A percentile compares a stretch with the other conserved stretches of the same genome.
Conservation (phyloP, 2,113 vertebrate species). For the Danionella cerebrum region DNA sequence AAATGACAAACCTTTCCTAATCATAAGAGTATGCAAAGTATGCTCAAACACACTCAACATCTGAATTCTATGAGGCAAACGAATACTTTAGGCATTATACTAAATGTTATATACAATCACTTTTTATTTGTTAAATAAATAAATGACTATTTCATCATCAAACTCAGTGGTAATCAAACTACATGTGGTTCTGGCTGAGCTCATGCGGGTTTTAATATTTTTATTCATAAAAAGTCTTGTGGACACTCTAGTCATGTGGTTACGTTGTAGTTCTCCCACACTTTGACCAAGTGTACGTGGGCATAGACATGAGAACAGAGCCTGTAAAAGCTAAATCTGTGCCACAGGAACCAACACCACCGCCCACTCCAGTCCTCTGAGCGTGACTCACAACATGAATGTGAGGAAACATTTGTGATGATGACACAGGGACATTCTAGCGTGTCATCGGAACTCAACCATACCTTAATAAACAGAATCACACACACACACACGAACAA, state of each 20-base stretch:
- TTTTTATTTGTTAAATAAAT: too few species aligned
- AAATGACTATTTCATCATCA: too few species aligned
- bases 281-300: not conserved
- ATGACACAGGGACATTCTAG: not conserved
- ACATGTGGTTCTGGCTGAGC: too few species aligned
- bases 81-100: too few species aligned
- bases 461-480: not conserved
- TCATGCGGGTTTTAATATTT: not conserved
- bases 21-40: too few species aligned
- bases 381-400: not conserved
- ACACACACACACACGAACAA: not conserved
- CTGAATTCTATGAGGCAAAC: too few species aligned
- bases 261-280: not conserved
- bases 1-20: too few species aligned
- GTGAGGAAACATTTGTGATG: not conserved
- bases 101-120: too few species aligned
- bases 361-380: not conserved
- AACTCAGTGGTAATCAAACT: too few species aligned
- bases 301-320: not conserved
- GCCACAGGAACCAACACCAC: not conserved
- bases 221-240: conserved; percentile 22
- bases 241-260: conserved; percentile 25
- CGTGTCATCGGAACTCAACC: not conserved
- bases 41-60: too few species aligned
- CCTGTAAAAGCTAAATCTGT: not conserved